These are phyloP conservation scores for Stigmatopora nigra DNA, from an alignment of 2,113 vertebrate genomes.

Conservation along the genomic window DNA sequence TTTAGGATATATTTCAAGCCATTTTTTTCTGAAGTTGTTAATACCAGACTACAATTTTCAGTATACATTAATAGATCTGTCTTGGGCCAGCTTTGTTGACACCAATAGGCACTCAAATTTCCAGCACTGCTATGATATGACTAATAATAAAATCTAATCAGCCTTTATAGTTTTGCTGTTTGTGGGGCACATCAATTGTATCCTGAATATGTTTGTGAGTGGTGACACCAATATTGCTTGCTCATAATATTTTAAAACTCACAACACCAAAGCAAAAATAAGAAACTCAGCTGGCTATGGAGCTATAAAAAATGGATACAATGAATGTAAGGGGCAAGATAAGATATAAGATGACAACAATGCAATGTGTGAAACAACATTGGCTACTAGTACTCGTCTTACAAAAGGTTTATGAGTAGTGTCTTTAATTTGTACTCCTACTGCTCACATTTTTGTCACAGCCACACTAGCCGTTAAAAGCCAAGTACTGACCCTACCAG, in stretches of 20 bases:
- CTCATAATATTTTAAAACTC: conserved; percentile 37
- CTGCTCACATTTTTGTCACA: conserved; percentile 35
- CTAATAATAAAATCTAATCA: conserved; percentile 25
- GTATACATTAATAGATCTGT: conserved; percentile 28
- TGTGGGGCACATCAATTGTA: conserved; percentile 8
- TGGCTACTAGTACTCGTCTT: conserved; percentile 22
- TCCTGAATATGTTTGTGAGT: conserved; percentile 3
- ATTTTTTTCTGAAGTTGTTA: conserved; percentile 1
- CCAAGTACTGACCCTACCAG: background rate
- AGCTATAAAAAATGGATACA: background rate
- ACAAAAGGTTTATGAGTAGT: conserved; percentile 26
- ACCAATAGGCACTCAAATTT: background rate
- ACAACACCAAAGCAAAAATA: conserved; percentile 12
- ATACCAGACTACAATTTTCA: conserved; percentile 9
- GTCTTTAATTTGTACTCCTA: conserved; percentile 16
- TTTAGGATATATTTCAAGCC: conserved; percentile 24
- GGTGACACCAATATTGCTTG: conserved; percentile 29
- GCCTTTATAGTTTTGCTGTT: conserved; percentile 17
- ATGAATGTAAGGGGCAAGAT: background rate
- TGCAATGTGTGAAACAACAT: conserved; percentile 16
- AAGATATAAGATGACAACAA: conserved; percentile 1
- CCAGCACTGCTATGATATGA: conserved; percentile 20
- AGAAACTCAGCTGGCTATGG: background rate
- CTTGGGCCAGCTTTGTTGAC: conserved; percentile 9
- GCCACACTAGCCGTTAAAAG: conserved; percentile 20